These are phyloP conservation scores for Iselma pallidipennis DNA, from an alignment of 2,888 invertebrate genomes.

Conservation along the genomic window DNA sequence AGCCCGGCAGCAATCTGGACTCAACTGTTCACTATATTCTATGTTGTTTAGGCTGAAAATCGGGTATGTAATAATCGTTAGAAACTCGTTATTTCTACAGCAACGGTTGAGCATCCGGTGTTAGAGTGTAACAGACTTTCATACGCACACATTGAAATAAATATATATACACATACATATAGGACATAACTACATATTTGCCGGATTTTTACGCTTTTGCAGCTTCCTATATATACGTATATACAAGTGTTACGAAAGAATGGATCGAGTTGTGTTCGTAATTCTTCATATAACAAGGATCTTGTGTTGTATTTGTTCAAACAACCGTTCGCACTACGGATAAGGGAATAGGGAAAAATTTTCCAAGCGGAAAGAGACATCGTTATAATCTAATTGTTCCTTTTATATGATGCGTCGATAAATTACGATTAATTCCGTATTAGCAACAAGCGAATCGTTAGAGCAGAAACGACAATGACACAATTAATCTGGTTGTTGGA, in stretches of 20 bases:
- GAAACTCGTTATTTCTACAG: slow-evolving; percentile 34
- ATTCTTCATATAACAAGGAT: not conserved
- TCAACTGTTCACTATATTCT: slow-evolving; percentile 10
- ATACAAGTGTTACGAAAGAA: slow-evolving; percentile 4
- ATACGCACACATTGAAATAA: not conserved
- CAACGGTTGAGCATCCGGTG: slow-evolving; percentile 36
- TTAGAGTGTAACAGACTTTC: slow-evolving; percentile 29
- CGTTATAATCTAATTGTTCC: not conserved
- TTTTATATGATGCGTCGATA: not conserved
- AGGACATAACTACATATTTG: slow-evolving; percentile 24
- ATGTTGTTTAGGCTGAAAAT: slow-evolving; percentile 28
- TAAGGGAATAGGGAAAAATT: not conserved
- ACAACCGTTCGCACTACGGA: not conserved
- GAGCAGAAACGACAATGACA: not conserved
- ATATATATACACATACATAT: not conserved
- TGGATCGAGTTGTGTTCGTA: not conserved
- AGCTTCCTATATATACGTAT: slow-evolving; percentile 20
- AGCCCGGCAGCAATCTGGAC: not conserved
- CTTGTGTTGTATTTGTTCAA: not conserved
- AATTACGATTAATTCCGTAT: not conserved
- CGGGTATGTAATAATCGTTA: slow-evolving; percentile 33
- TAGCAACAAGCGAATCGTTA: not conserved
- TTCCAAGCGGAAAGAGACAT: not conserved
- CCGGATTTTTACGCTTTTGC: slow-evolving; percentile 21
- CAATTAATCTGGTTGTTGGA: not conserved